phyloP scores from a whole-genome alignment of 2,113 vertebrate species.

The Sterna hirundo region DNA sequence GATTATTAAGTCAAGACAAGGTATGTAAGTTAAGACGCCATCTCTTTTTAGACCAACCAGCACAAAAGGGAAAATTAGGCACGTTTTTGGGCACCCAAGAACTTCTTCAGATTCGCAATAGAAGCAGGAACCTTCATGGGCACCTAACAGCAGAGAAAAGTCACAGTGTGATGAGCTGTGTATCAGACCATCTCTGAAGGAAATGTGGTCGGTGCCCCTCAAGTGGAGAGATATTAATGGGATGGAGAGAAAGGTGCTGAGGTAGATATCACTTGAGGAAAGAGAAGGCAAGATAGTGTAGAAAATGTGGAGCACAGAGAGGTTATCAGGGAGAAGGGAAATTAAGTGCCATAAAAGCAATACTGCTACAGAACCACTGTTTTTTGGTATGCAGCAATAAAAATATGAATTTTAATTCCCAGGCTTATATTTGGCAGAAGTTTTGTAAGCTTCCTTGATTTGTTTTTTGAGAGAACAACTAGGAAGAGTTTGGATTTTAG shows the following conservation, averaged over 20 bases:
- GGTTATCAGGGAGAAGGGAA: neutral
- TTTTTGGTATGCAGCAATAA: neutral
- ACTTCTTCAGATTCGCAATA: neutral
- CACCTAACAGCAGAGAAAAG: accelerated
- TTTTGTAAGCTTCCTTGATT: neutral
- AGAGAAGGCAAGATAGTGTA: neutral
- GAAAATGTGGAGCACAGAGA: neutral
- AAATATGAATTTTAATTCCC: neutral
- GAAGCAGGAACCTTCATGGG: neutral
- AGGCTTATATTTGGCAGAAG: neutral
- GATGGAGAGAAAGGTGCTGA: neutral
- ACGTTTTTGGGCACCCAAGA: neutral
- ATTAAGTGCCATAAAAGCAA: neutral
- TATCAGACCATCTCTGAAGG: neutral
- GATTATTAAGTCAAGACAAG: neutral
- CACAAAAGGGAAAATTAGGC: neutral
- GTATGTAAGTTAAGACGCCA: neutral
- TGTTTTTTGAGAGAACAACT: neutral
- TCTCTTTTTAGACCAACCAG: neutral
- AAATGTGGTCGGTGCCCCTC: neutral
- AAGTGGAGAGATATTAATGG: neutral
- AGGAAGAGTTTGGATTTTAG: neutral
- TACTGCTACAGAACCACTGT: neutral
- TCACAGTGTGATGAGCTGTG: neutral
- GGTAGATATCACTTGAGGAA: neutral